Percentiles rank a stretch among this genome's conserved stretches.
These are phyloP conservation scores for Lasioglossum vierecki DNA, from an alignment of 2,888 invertebrate genomes.

Conservation along the genomic window DNA sequence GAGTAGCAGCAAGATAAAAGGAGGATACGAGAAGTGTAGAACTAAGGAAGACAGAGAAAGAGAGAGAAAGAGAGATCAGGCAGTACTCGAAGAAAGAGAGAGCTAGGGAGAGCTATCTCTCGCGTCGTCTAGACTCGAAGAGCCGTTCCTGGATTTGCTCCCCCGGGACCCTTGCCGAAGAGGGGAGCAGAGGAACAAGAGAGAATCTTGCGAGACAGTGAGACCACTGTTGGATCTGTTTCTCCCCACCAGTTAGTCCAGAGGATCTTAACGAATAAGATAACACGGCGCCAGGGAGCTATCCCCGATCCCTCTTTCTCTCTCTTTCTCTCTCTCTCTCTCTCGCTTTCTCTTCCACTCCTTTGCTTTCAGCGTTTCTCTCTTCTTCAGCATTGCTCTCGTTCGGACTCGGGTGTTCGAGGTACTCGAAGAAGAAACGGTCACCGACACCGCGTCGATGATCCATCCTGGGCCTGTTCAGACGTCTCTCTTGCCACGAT, in stretches of 20 bases:
- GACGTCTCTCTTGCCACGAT: slow-evolving; percentile 62
- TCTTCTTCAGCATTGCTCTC: slow-evolving; percentile 1
- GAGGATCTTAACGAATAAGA: slow-evolving; percentile 82
- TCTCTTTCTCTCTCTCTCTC: slow-evolving; percentile 17
- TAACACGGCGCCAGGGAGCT: slow-evolving; percentile 81
- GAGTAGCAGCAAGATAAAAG: slow-evolving; percentile 54
- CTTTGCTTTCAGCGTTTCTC: background rate
- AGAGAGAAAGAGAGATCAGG: background rate
- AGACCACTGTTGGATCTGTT: slow-evolving; percentile 77
- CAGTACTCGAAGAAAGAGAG: slow-evolving; percentile 31
- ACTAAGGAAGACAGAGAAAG: slow-evolving; percentile 26
- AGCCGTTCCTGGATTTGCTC: slow-evolving; percentile 77
- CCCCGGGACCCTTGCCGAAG: slow-evolving; percentile 69
- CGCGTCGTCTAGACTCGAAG: slow-evolving; percentile 75
- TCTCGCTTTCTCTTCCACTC: slow-evolving; percentile 19
- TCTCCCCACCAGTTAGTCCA: slow-evolving; percentile 58
- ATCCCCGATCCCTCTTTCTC: slow-evolving; percentile 25
- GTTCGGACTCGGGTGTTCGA: slow-evolving; percentile 33
- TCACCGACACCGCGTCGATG: slow-evolving; percentile 76
- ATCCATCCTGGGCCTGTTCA: slow-evolving; percentile 62
- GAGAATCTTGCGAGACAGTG: slow-evolving; percentile 74
- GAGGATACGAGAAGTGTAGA: slow-evolving; percentile 47
- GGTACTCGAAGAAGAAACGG: slow-evolving; percentile 74
- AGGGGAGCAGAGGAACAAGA: slow-evolving; percentile 45
- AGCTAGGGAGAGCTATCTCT: slow-evolving; percentile 61